Evolutionary conservation across 2,797 vertebrate genomes (phyloP).

Genomic region (Leptatherina wallacei): DNA sequence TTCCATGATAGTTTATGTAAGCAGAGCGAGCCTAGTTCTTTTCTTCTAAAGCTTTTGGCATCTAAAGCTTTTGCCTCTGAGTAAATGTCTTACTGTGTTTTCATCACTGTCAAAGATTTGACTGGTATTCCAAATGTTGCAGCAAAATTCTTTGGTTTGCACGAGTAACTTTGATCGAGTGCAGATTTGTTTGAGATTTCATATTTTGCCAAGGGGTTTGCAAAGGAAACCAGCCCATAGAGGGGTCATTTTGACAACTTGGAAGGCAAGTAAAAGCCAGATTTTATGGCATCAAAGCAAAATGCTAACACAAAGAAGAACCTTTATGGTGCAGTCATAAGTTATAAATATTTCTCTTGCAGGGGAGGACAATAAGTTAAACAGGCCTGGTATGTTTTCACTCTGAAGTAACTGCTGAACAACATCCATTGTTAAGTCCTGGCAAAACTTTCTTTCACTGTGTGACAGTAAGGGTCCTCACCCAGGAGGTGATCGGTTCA

Average conservation of each 20-base stretch:
- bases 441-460: no score
- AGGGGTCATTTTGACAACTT: background rate
- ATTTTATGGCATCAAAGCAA: constrained; percentile 14
- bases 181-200: constrained; percentile 26
- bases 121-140: constrained; percentile 44
- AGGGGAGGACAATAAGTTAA: background rate
- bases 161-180: constrained; percentile 28
- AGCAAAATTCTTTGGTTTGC: constrained; percentile 15
- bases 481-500: no score
- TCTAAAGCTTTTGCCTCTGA: constrained; percentile 48
- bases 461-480: no score
- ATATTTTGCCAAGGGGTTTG: constrained; percentile 1
- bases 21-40: constrained; percentile 33
- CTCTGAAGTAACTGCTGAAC: no score
- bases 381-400: background rate
- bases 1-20: constrained; percentile 20
- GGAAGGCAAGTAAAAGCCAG: constrained; percentile 2
- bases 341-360: background rate
- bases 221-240: constrained; percentile 11
- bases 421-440: no score
- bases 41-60: constrained; percentile 40
- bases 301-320: constrained; percentile 23
- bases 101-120: constrained; percentile 50
- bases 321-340: background rate
- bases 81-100: constrained; percentile 55